These are phyloP conservation scores for Gymnothorax reevesii DNA, from an alignment of 2,797 vertebrate species.

Conservation along the genomic window DNA sequence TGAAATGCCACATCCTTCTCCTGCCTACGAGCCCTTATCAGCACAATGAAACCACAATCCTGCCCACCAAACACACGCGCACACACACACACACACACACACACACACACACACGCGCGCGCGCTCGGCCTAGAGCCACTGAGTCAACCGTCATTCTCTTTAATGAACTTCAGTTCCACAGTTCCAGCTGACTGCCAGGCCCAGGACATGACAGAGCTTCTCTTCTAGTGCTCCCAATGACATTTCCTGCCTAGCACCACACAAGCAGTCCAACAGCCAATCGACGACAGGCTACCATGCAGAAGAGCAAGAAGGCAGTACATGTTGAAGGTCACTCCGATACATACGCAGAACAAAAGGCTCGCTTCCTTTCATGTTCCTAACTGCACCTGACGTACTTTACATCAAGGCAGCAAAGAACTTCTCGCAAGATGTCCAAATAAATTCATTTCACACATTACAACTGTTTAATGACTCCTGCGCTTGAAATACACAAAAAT, in stretches of 20 bases:
- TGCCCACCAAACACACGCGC: background rate
- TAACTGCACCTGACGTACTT: background rate
- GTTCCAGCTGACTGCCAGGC: background rate
- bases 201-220: background rate
- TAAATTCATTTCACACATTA: background rate
- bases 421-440: background rate
- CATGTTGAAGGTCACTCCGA: background rate
- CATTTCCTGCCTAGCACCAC: background rate
- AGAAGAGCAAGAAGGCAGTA: too few relatives aligned
- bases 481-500: background rate
- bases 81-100: background rate
- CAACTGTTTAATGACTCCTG: background rate
- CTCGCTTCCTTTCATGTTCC: background rate
- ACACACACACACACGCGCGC: background rate
- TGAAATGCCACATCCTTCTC: conserved; percentile 11
- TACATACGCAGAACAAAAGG: background rate
- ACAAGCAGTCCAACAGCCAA: background rate
- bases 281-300: background rate
- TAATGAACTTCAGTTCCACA: conserved; percentile 15
- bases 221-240: background rate
- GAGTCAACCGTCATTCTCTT: conserved; percentile 8
- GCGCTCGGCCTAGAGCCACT: background rate
- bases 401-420: background rate
- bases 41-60: background rate
- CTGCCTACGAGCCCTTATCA: background rate